phyloP scores from a whole-genome alignment of 1,140 invertebrate genomes.

The Lepidurus couesii region DNA sequence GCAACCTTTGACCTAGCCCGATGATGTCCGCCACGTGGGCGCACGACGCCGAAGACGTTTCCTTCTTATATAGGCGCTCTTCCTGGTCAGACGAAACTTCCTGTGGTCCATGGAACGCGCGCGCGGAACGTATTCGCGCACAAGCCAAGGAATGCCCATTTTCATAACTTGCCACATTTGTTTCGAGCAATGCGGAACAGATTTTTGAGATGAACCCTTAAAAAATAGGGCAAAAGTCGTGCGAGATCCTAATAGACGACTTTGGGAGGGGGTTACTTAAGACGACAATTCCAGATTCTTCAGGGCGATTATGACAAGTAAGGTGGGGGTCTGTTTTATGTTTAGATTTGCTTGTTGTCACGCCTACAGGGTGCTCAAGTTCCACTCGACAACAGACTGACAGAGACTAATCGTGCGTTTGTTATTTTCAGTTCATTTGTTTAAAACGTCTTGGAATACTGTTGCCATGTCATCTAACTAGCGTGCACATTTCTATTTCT shows the following conservation, averaged over 20 bases:
- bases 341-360: too few species aligned
- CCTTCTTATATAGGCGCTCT: not conserved
- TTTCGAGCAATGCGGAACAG: not conserved
- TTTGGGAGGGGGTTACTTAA: not conserved
- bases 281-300: not conserved
- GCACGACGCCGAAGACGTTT: not conserved
- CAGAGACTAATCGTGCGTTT: too few species aligned
- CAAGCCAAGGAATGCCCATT: constrained; percentile 3
- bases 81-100: not conserved
- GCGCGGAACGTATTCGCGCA: constrained; percentile 4
- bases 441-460: too few species aligned
- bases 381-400: too few species aligned
- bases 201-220: not conserved
- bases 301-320: too few species aligned
- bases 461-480: too few species aligned
- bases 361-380: too few species aligned
- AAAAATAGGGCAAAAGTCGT: constrained; percentile 11
- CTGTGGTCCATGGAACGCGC: not conserved
- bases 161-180: constrained; percentile 19
- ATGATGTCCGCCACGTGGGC: constrained; percentile 8
- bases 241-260: not conserved
- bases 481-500: too few species aligned
- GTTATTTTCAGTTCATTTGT: too few species aligned
- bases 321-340: too few species aligned
- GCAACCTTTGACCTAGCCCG: constrained; percentile 20